Evolutionary conservation across 2,113 vertebrate genomes (phyloP).

Genomic region (Phalacrocorax pelagicus): DNA sequence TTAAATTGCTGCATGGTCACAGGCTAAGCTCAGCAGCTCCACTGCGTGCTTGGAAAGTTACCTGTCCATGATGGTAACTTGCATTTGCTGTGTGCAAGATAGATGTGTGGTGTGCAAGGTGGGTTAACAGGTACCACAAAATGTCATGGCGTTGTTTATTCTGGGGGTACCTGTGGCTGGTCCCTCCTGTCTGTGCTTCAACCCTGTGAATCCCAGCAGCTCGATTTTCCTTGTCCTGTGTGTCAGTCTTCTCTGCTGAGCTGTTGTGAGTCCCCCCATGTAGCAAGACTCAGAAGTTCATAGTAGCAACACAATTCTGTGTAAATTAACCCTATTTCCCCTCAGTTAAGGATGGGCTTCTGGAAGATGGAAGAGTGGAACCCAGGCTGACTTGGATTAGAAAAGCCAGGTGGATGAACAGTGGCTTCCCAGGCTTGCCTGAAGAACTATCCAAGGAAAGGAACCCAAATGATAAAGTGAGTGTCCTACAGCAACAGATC

Average conservation of each 20-base stretch:
- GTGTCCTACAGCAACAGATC: conserved; percentile 81
- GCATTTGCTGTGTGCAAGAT: not conserved
- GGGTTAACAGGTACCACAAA: not conserved
- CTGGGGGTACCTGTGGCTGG: not conserved
- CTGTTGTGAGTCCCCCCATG: not conserved
- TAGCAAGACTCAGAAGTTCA: not conserved
- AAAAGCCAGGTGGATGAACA: conserved; percentile 69
- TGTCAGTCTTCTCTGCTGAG: not conserved
- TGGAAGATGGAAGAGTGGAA: conserved; percentile 19
- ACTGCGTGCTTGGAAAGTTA: not conserved
- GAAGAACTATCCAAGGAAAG: conserved; percentile 59
- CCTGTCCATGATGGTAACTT: not conserved
- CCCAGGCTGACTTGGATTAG: conserved; percentile 50
- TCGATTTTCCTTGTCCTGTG: not conserved
- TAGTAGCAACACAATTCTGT: not conserved
- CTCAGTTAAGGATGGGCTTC: conserved; percentile 30
- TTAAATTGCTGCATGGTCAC: not conserved
- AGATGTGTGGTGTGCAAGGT: not conserved
- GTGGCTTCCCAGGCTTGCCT: conserved; percentile 62
- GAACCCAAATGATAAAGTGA: conserved; percentile 61
- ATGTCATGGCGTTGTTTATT: not conserved
- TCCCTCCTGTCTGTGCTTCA: not conserved
- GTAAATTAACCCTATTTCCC: not conserved
- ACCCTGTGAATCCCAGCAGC: not conserved
- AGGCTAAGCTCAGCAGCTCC: not conserved